Conservation (phyloP, 2,797 vertebrate species). For the Danio choprae region DNA sequence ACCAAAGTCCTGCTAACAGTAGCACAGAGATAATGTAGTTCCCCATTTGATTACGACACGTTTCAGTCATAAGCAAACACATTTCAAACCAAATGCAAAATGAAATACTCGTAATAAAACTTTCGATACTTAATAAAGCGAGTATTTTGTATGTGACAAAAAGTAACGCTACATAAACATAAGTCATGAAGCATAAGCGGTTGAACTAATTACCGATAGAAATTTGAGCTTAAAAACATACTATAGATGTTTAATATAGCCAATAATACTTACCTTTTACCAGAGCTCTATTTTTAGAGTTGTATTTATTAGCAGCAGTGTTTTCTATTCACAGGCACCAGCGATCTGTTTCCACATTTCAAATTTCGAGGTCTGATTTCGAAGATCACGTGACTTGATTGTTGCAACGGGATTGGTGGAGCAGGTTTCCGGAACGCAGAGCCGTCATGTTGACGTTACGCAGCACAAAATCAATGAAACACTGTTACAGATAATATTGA, state of each 20-base stretch:
- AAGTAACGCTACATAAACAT: not conserved
- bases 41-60: not conserved
- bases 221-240: not conserved
- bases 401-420: constrained; percentile 66
- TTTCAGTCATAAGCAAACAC: not conserved
- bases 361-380: constrained; percentile 71
- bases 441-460: not conserved
- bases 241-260: no score
- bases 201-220: not conserved
- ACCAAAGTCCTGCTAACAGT: constrained; percentile 44
- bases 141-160: not conserved
- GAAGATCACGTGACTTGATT: constrained; percentile 64
- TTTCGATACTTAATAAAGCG: not conserved
- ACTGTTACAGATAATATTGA: not conserved
- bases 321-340: constrained; percentile 40
- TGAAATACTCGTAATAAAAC: not conserved
- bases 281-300: no score
- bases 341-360: constrained; percentile 65
- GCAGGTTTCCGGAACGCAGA: not conserved
- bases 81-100: not conserved
- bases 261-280: constrained; percentile 26
- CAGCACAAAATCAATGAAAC: not conserved
- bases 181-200: not conserved
- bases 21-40: not conserved
- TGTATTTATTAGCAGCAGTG: not conserved